Percentiles rank a stretch among this genome's conserved stretches.
Conservation (phyloP, 2,888 invertebrate species). For the Endomychus coccineus region DNA sequence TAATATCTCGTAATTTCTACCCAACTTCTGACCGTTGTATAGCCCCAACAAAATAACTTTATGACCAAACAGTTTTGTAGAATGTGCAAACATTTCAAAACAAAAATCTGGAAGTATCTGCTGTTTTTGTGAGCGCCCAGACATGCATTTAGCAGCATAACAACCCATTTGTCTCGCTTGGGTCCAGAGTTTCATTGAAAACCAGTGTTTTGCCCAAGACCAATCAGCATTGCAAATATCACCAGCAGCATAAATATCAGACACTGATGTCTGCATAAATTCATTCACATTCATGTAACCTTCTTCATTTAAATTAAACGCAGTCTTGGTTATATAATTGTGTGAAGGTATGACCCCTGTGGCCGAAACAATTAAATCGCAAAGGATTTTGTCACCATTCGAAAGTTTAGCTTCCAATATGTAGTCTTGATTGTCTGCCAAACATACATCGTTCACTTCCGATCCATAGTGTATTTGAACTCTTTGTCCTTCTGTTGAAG, state of each 20-base stretch:
- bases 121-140: constrained; percentile 53
- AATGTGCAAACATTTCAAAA: constrained; percentile 96
- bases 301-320: constrained; percentile 54
- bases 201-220: constrained; percentile 74
- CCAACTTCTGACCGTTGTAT: constrained; percentile 86
- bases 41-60: constrained; percentile 88
- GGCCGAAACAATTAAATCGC: constrained; percentile 91
- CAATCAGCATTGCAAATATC: constrained; percentile 86
- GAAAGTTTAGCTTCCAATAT: constrained; percentile 66
- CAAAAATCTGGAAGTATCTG: constrained; percentile 82
- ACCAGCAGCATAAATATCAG: constrained; percentile 87
- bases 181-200: constrained; percentile 94
- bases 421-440: constrained; percentile 3
- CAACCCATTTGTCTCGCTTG: constrained; percentile 97
- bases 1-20: constrained; percentile 72
- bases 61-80: constrained; percentile 88
- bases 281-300: constrained; percentile 83
- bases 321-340: constrained; percentile 49
- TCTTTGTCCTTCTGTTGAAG: constrained; percentile 31
- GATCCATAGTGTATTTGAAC: constrained; percentile 56
- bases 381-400: constrained; percentile 62
- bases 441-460: constrained; percentile 44
- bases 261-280: constrained; percentile 71
- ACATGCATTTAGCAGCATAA: constrained; percentile 89
- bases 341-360: constrained; percentile 80